phyloP scores from a whole-genome alignment of 2,888 invertebrate species.

The Bellardia pandia region DNA sequence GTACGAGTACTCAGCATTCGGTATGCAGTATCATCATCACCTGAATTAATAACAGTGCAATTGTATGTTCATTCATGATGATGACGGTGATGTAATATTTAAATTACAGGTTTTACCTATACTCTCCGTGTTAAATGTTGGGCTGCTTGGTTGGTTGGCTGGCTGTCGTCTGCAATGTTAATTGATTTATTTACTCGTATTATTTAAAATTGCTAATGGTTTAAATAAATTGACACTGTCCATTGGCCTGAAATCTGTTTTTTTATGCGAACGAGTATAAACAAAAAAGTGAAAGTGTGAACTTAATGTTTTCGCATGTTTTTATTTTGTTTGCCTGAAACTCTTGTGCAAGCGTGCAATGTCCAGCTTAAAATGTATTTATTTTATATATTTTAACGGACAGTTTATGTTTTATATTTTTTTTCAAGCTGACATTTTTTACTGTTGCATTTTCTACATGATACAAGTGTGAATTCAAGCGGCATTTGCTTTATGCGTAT shows the following conservation, averaged over 20 bases:
- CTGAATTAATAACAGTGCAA: slow-evolving; percentile 35
- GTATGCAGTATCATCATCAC: slow-evolving; percentile 27
- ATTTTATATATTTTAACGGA: slow-evolving; percentile 21
- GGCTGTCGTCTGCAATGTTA: slow-evolving; percentile 56
- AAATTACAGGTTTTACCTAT: slow-evolving; percentile 37
- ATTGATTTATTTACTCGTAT: slow-evolving; percentile 53
- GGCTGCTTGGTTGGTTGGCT: not conserved
- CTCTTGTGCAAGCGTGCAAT: slow-evolving; percentile 29
- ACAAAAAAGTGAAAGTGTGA: slow-evolving; percentile 64
- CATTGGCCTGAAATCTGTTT: slow-evolving; percentile 48
- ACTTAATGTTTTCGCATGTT: slow-evolving; percentile 41
- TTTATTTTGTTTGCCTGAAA: not conserved
- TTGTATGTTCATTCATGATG: not conserved
- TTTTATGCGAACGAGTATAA: not conserved
- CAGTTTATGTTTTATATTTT: slow-evolving; percentile 16
- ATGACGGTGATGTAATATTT: slow-evolving; percentile 48
- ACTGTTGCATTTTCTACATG: slow-evolving; percentile 24
- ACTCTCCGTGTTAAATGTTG: slow-evolving; percentile 13
- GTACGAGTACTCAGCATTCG: not conserved
- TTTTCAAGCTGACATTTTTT: slow-evolving; percentile 1
- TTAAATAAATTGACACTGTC: slow-evolving; percentile 62
- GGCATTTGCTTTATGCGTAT: slow-evolving; percentile 1
- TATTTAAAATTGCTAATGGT: slow-evolving; percentile 19
- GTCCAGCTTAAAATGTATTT: slow-evolving; percentile 49
- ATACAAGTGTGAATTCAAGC: not conserved